Evolutionary conservation across 2,113 vertebrate species (phyloP), one percentile per base, ranked within the genome.

Genomic region (Caranx ignobilis): DNA sequence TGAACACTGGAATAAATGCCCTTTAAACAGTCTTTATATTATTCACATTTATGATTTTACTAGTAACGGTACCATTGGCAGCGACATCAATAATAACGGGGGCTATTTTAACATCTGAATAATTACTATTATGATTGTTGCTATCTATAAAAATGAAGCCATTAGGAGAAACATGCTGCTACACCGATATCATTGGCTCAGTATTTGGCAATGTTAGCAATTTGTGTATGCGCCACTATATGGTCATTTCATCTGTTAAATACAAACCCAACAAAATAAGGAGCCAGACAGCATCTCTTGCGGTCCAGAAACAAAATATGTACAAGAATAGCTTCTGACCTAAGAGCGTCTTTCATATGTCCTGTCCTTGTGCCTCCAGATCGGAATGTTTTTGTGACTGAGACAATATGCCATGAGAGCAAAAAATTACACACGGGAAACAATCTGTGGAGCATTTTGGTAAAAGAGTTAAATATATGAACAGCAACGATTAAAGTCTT

Each of bases 281-380:
- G 77, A 83, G 75, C 81, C 91, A 91, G 84, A 87, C 89, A 69
- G 66, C 78, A 82, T 85, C 72, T 77, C 71, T 84, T 90, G 75
- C 74, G 66, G 79, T 89, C 63, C 78, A 90, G 50, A 89, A 90
- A 90, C 71, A 74, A 87, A 90, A 89, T 80, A 89, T 79, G 61
- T 43, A 65, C 81, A 82, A 86, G 77, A 92, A 92, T 88, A 89
- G 82, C 75, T 82, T 80, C 88, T 92, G 87, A 92, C 54, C 72
- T 80, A 87, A 89, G 71, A 71, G 64, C 37, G 18, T 79, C 79
- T 77, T 86, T 88, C 60, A 85, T 75, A 67, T 79, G 69, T 32
- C 82, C 82, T 77, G 83, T 84, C 83, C 35, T 81, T 5, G 3
- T 68, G 69, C 62, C 67, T 87, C 74, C 70, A 79, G 68, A 82